A percentile compares a stretch with the other conserved stretches of the same genome.
Evolutionary conservation across 1,140 invertebrate species (phyloP).

Genomic region (Drosophila punjabiensis): DNA sequence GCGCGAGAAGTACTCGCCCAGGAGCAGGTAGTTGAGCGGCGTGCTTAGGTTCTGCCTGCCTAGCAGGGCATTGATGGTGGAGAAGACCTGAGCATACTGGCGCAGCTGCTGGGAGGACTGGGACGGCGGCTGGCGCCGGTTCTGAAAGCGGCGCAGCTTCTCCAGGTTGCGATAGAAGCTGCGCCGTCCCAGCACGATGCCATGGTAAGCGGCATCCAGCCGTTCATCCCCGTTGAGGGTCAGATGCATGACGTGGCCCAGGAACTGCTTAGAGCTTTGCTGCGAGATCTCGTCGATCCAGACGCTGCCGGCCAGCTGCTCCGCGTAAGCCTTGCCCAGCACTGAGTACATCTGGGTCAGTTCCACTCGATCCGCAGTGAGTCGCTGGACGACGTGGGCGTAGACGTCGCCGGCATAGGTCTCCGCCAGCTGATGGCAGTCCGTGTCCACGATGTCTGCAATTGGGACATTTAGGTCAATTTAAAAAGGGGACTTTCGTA

Average conservation of each 20-base stretch:
- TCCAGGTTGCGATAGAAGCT: conserved; percentile 81
- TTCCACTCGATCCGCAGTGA: conserved; percentile 56
- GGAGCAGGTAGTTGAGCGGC: conserved; percentile 65
- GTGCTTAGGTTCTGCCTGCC: conserved; percentile 59
- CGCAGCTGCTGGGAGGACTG: conserved; percentile 27
- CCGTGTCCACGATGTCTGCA: conserved; percentile 50
- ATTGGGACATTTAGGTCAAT: not conserved
- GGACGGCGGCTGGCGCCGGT: conserved; percentile 7
- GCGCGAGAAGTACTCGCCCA: conserved; percentile 67
- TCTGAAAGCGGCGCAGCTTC: conserved; percentile 62
- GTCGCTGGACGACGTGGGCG: conserved; percentile 64
- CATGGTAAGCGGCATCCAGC: conserved; percentile 57
- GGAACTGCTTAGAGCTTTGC: conserved; percentile 67
- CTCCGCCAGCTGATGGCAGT: conserved; percentile 69
- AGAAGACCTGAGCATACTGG: conserved; percentile 60
- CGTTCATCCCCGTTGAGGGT: conserved; percentile 70
- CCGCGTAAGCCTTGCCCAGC: conserved; percentile 63
- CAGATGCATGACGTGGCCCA: conserved; percentile 66
- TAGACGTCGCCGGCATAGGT: conserved; percentile 67
- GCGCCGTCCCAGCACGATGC: conserved; percentile 51
- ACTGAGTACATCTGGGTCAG: conserved; percentile 68
- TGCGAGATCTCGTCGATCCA: conserved; percentile 81
- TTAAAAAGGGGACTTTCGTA: not conserved
- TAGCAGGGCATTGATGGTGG: conserved; percentile 55
- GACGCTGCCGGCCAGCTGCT: conserved; percentile 49